A percentile compares a stretch with the other conserved stretches of the same genome.
These are phyloP conservation scores for Rhodophaea formosa DNA, from an alignment of 2,888 invertebrate genomes.

Conservation along the genomic window DNA sequence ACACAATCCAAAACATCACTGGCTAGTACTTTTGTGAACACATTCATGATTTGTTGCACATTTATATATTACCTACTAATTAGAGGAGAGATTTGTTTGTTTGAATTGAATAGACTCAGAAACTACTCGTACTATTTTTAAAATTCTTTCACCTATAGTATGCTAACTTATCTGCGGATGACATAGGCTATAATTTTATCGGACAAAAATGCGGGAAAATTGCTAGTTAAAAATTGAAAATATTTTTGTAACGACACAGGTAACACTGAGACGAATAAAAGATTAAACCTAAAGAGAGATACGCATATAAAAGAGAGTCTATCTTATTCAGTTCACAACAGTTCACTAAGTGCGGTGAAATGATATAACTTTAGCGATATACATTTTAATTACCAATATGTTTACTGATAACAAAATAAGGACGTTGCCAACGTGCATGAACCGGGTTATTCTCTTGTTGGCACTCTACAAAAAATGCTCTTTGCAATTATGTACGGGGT, in stretches of 20 bases:
- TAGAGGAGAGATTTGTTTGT: too few species aligned
- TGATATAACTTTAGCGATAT: constrained; percentile 1
- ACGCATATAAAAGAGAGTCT: constrained; percentile 2
- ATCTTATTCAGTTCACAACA: neutral
- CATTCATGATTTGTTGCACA: constrained; percentile 32
- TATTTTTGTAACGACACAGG: too few species aligned
- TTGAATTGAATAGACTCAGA: too few species aligned
- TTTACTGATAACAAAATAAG: constrained; percentile 38
- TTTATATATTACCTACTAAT: neutral
- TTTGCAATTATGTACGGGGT: too few species aligned
- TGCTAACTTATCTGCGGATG: too few species aligned
- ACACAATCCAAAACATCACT: constrained; percentile 38
- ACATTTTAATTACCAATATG: constrained; percentile 33
- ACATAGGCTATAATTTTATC: too few species aligned
- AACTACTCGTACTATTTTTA: too few species aligned
- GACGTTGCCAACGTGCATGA: constrained; percentile 20
- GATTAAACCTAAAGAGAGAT: too few species aligned
- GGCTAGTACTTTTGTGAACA: constrained; percentile 44
- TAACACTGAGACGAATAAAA: too few species aligned
- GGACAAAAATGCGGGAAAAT: too few species aligned
- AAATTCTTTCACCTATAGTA: too few species aligned
- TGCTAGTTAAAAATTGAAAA: too few species aligned
- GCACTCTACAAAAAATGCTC: neutral
- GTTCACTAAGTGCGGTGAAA: constrained; percentile 1
- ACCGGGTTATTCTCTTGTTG: constrained; percentile 33